phyloP scores from a whole-genome alignment of 2,113 vertebrate species.

The Nycticorax nycticorax region DNA sequence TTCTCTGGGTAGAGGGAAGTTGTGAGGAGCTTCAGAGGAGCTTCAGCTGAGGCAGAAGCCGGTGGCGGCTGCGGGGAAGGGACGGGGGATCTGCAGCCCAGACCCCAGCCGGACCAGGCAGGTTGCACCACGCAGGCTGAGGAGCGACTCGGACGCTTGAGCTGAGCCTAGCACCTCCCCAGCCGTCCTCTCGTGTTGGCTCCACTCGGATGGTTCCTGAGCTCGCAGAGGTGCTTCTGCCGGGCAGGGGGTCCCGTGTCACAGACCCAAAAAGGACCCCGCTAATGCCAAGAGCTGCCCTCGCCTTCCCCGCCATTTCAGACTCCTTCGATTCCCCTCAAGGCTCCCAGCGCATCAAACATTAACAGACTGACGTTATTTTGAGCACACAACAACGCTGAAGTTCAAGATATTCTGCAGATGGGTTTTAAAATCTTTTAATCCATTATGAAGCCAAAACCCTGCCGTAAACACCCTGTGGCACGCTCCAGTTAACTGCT shows the following conservation, averaged over 20 bases:
- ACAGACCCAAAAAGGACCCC: neutral
- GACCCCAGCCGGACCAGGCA: neutral
- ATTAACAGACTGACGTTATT: neutral
- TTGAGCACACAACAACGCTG: neutral
- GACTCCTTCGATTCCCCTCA: neutral
- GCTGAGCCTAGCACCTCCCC: neutral
- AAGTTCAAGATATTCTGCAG: conserved; percentile 39
- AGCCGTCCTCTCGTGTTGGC: rapidly evolving
- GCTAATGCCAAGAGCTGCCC: neutral
- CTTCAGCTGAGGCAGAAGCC: neutral
- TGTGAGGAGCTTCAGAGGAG: neutral
- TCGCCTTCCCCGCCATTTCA: neutral
- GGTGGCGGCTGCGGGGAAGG: neutral
- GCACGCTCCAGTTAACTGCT: conserved; percentile 42
- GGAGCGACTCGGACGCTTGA: neutral
- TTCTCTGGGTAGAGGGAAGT: rapidly evolving
- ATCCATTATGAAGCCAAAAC: conserved; percentile 31
- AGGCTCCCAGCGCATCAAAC: conserved; percentile 1
- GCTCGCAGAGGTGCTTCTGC: neutral
- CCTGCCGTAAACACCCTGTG: neutral
- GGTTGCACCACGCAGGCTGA: rapidly evolving
- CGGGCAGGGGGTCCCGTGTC: neutral
- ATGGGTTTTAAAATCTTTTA: conserved; percentile 23
- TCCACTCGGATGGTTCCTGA: rapidly evolving
- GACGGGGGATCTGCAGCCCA: neutral